These are phyloP conservation scores for Dicerorhinus sumatrensis DNA, from an alignment of 2,113 vertebrate genomes.

Conservation along the genomic window DNA sequence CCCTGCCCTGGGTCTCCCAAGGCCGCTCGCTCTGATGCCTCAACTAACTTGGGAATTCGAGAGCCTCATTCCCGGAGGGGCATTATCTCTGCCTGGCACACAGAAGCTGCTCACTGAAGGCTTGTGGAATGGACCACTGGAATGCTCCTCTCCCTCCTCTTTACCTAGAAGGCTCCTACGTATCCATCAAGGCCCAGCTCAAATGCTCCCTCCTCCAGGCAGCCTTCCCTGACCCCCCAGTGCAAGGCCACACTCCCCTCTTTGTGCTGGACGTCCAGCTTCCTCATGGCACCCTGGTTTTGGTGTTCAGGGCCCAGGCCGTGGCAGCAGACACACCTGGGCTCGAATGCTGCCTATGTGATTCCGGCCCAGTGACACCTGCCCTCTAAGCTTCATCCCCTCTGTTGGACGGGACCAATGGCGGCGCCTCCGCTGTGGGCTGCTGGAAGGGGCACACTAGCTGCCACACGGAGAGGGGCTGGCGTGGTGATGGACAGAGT, in stretches of 20 bases:
- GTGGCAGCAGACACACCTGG: not conserved
- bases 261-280: not conserved
- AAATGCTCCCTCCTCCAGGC: not conserved
- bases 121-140: not conserved
- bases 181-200: not conserved
- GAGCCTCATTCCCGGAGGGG: not conserved
- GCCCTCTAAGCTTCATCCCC: not conserved
- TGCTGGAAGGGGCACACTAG: not conserved
- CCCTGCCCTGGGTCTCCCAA: not conserved
- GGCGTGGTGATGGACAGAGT: not conserved
- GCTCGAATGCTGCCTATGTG: not conserved
- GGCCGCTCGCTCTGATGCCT: not conserved
- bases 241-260: not conserved
- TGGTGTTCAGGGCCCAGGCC: not conserved
- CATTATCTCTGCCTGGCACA: not conserved
- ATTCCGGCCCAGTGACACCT: not conserved
- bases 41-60: not conserved
- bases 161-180: not conserved
- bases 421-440: not conserved
- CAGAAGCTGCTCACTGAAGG: not conserved
- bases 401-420: not conserved
- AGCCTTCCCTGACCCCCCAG: not conserved
- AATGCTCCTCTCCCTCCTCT: not conserved
- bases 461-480: no score
- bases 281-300: not conserved